Evolutionary conservation across 2,113 vertebrate genomes (phyloP).

Genomic region (cattle (Bos taurus)): ARS-UCD2.0 NC_037348.1:63930001-63930500

Average conservation of each 20-base stretch:
- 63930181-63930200: background rate
- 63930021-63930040: background rate
- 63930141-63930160: background rate
- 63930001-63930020: background rate
- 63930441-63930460: background rate
- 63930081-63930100: background rate
- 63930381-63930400: accelerated
- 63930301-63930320: too few relatives aligned
- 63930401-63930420: too few relatives aligned
- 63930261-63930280: background rate
- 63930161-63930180: background rate
- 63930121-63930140: accelerated
- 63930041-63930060: background rate
- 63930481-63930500: background rate
- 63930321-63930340: accelerated
- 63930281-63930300: background rate
- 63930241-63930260: background rate
- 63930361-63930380: accelerated
- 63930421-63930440: too few relatives aligned
- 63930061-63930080: background rate
- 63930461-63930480: background rate
- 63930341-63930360: accelerated
- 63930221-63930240: background rate
- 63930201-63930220: background rate
- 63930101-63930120: background rate